Evolutionary conservation across 2,797 vertebrate species (phyloP), one percentile per base, ranked within the genome.

Genomic region (Cynodonichthys magdalenae): DNA sequence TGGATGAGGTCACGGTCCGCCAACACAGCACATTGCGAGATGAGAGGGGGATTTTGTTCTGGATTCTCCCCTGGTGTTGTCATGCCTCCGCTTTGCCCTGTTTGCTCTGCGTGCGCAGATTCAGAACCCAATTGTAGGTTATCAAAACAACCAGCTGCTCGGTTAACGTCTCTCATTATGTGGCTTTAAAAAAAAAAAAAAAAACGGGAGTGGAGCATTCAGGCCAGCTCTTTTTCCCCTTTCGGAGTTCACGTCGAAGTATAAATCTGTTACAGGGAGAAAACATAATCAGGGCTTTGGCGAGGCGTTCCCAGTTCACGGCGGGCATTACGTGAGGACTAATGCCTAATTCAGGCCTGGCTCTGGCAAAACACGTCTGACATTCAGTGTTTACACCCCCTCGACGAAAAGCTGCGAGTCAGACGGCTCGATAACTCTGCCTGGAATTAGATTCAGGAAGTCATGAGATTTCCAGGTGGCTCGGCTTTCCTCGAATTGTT

Each of bases 401-500:
- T 79, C 74, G 69, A 66, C 85, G 76, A 10, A 87, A 87, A 90
- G 87, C 87, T 80, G 78, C 83, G 82, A 81, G 74, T 89, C 89
- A 91, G 89, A 86, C 90, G 66, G 89, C 82, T 86, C 85, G 80
- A 88, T 75, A 77, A 78, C 82, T 57, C 44, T 67, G 75, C 76
- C 80, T 79, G 83, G 86, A 90, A 89, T 87, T 86, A 89, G 82
- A 82, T 79, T 75, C 80, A 88, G 90, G 90, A 92, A 92, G 90
- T 91, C 85, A 89, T 87, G 86, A 85, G 89, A 90, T 90, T 87
- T 90, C 81, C 89, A 91, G 88, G 87, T 91, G 90, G 85, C 81
- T 76, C 10, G 83, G 79, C 86, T 91, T 91, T 90, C 88, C 89
- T 84, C 71, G 86, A 88, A 91, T 82, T 83, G 85, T 89, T 89